Evolutionary conservation across 2,797 vertebrate genomes (phyloP).

Genomic region (Morus bassanus): DNA sequence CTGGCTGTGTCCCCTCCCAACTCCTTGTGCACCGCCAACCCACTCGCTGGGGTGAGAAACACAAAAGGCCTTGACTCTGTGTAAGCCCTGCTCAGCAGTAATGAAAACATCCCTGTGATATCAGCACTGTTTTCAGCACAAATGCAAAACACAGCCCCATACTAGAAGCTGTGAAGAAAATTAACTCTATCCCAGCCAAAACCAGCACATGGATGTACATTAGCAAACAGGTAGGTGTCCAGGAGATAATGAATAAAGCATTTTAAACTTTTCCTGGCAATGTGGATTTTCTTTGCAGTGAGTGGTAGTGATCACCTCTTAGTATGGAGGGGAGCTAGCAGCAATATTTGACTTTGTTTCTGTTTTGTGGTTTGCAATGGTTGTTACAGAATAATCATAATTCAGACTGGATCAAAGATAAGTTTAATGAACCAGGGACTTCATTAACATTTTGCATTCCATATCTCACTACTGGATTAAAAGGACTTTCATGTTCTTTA

Average conservation of each 20-base stretch:
- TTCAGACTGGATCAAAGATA: constrained; percentile 20
- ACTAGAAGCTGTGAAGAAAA: too few relatives aligned
- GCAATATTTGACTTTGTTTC: neutral
- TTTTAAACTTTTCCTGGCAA: neutral
- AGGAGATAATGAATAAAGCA: neutral
- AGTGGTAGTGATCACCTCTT: neutral
- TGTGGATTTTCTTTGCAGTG: neutral
- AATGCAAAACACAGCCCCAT: too few relatives aligned
- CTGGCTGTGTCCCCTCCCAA: too few relatives aligned
- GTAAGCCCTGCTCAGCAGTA: too few relatives aligned
- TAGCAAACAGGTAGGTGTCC: neutral
- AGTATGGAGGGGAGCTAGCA: neutral
- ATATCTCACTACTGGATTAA: neutral
- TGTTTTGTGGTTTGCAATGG: neutral
- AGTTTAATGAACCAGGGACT: constrained; percentile 8
- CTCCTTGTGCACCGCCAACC: too few relatives aligned
- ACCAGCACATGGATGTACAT: neutral
- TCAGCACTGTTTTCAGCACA: too few relatives aligned
- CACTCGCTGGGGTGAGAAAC: too few relatives aligned
- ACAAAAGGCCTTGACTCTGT: too few relatives aligned
- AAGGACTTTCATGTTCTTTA: constrained; percentile 26
- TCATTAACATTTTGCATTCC: constrained; percentile 16
- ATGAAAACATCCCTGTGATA: too few relatives aligned
- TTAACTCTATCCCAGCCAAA: too few relatives aligned
- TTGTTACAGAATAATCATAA: neutral